Base-by-base conservation (phyloP, 92 coral and sea anemone species). In the Meandrina meandrites region DNA sequence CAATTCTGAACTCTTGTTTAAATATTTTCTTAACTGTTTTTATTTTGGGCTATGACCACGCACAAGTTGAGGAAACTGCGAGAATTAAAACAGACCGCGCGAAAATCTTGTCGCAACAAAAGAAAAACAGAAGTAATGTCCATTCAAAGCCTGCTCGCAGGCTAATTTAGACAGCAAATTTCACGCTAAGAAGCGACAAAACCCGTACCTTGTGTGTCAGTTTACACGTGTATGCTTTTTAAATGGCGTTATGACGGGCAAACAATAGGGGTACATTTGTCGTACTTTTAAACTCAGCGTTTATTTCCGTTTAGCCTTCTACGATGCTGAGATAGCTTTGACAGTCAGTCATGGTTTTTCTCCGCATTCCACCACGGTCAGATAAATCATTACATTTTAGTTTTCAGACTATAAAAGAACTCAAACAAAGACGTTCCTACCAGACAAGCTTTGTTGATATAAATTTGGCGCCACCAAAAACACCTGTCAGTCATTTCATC, bases 391-490 rank as follows among this genome's bases (percentile, higher is more conserved):
- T 66, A 10, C 31, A 81, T 70, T 82, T 70, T n/a, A 81, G 62
- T 51, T 81, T 42, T 67, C 60, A 82, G 78, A 51, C 78, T n/a
- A 31, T 51, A 34, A 36, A 34, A 34, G 28, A 21, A 17, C 15
- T 73, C 51, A 40, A 73, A 73, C 78, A 73, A 73, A 73, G n/a
- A 66, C 71, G 15, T 28, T 66, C 10, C 34, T n/a, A 66, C 34
- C 71, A 66, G 71, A 66, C 78, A 73, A 71, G 45, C 28, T 37
- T 69, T 58, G 74, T 84, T 75, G 77, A 72, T 51, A 64, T 30
- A 67, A 2, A 83, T 72, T 73, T 56, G 73, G 79, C 87, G 87
- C 73, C 80, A 84, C 74, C 18, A 34, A 24, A 73, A 57, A 40
- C 87, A 84, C 72, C 87, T 84, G 87, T 28, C 80, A 28, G 27